Conservation (phyloP, 2,888 invertebrate species). For the Antheraea assamensis region DNA sequence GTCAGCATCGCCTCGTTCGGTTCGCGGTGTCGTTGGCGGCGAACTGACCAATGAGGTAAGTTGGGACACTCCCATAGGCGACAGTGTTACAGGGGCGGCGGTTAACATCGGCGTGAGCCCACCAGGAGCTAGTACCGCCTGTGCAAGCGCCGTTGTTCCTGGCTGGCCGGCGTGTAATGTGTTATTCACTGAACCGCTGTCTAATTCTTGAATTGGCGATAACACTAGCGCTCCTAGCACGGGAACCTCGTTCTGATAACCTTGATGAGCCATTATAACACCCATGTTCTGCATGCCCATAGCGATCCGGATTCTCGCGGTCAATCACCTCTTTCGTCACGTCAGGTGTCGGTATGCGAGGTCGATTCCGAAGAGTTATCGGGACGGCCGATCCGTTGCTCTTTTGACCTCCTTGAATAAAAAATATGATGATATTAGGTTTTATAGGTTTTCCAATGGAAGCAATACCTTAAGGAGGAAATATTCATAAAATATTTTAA, state of each 20-base stretch:
- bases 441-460: background rate
- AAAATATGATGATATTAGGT: background rate
- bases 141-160: conserved; percentile 89
- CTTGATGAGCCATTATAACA: conserved; percentile 87
- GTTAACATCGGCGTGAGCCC: conserved; percentile 70
- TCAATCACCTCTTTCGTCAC: conserved; percentile 91
- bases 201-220: conserved; percentile 92
- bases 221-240: conserved; percentile 89
- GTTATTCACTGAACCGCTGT: conserved; percentile 88
- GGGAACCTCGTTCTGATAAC: conserved; percentile 85
- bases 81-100: conserved; percentile 75
- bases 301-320: conserved; percentile 85
- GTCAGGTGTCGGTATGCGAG: conserved; percentile 95
- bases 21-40: conserved; percentile 71
- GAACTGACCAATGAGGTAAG: conserved; percentile 79
- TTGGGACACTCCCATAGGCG: conserved; percentile 84
- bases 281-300: conserved; percentile 81
- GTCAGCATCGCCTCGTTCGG: conserved; percentile 51
- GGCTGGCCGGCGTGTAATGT: conserved; percentile 88
- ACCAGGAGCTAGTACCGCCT: conserved; percentile 87
- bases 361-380: conserved; percentile 88
- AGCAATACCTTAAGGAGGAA: background rate
- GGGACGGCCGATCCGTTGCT: conserved; percentile 86
- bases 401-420: conserved; percentile 82
- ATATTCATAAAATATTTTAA: background rate